Conservation (phyloP, 2,797 vertebrate genomes). For the Rachycentron canadum region DNA sequence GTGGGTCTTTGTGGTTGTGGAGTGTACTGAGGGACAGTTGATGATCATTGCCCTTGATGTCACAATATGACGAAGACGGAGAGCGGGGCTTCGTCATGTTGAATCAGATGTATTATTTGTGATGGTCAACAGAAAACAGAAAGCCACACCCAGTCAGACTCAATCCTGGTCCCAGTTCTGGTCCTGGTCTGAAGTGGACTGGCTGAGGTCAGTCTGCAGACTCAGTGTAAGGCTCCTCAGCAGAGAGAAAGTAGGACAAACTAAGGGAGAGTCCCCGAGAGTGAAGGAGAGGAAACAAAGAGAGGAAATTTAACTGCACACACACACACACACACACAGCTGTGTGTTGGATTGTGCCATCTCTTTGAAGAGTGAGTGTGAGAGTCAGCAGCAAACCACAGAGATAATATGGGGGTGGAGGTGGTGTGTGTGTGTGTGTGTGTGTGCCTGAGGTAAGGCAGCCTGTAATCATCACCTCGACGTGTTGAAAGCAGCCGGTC, state of each 20-base stretch:
- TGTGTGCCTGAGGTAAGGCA: constrained; percentile 67
- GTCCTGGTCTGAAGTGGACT: not conserved
- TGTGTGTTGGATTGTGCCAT: constrained; percentile 35
- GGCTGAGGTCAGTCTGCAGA: constrained; percentile 18
- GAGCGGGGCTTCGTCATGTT: no score
- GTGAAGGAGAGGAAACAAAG: constrained; percentile 57
- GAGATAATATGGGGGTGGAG: constrained; percentile 55
- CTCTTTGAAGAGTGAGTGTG: constrained; percentile 64
- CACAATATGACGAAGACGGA: not conserved
- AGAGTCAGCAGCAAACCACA: constrained; percentile 63
- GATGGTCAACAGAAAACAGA: not conserved
- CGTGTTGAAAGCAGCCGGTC: constrained; percentile 67
- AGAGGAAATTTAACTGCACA: constrained; percentile 42
- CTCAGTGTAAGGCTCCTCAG: constrained; percentile 17
- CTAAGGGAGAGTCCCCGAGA: constrained; percentile 38
- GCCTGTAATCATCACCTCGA: constrained; percentile 76
- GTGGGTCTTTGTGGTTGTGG: no score
- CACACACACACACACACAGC: constrained; percentile 9
- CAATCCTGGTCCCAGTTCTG: not conserved
- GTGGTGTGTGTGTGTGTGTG: constrained; percentile 35
- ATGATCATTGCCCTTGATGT: no score
- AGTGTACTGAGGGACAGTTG: no score
- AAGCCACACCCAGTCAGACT: not conserved
- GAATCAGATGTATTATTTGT: no score
- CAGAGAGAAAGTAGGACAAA: constrained; percentile 59